Percentiles rank a stretch among this genome's conserved stretches.
These are phyloP conservation scores for Pycnomerus fuliginosus DNA, from an alignment of 2,888 invertebrate species.

Conservation along the genomic window DNA sequence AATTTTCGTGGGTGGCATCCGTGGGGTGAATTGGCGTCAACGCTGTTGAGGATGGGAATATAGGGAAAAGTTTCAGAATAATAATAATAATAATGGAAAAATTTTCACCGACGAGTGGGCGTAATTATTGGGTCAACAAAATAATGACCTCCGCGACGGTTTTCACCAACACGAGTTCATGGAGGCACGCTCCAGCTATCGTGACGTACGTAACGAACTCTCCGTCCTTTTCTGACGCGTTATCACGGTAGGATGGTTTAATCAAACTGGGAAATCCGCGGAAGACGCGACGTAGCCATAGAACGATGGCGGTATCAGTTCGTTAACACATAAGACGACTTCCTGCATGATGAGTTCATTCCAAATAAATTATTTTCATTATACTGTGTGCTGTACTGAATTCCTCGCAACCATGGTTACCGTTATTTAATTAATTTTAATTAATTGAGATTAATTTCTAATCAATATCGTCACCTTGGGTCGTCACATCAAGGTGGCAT, in stretches of 20 bases:
- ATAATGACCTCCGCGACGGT: conserved; percentile 17
- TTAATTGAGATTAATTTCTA: too few relatives aligned
- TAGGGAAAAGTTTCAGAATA: too few relatives aligned
- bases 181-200: conserved; percentile 15
- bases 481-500: too few relatives aligned
- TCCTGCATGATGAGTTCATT: conserved; percentile 41
- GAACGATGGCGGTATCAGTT: conserved; percentile 28
- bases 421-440: too few relatives aligned
- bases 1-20: too few relatives aligned
- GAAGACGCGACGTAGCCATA: conserved; percentile 22
- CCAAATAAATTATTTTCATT: conserved; percentile 29
- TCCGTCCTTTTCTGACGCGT: conserved; percentile 15
- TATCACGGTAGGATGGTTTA: too few relatives aligned
- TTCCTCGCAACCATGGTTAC: too few relatives aligned
- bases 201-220: conserved; percentile 6
- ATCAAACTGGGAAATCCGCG: conserved; percentile 20
- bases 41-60: too few relatives aligned
- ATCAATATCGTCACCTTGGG: too few relatives aligned
- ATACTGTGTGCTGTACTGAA: conserved; percentile 19
- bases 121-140: conserved; percentile 20
- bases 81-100: too few relatives aligned
- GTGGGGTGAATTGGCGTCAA: too few relatives aligned
- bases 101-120: conserved; percentile 5
- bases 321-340: conserved; percentile 34
- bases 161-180: conserved; percentile 11